These are phyloP conservation scores for Smutsia gigantea DNA, from an alignment of 2,797 vertebrate genomes.

Conservation along the genomic window DNA sequence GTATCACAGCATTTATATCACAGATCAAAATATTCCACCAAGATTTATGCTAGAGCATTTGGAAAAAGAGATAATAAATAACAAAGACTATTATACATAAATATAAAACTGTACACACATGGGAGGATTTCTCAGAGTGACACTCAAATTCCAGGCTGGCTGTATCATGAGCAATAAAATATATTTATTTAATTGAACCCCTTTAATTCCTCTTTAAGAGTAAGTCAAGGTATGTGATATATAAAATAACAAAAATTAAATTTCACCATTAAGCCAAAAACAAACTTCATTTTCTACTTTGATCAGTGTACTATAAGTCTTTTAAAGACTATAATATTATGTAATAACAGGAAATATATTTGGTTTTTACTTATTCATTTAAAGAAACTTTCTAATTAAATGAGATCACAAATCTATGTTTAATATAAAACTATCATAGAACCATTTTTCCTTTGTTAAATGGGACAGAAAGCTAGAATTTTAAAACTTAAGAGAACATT, in stretches of 20 bases:
- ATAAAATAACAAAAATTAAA: slow-evolving; percentile 61
- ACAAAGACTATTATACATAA: neutral
- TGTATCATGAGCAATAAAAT: neutral
- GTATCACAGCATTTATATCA: neutral
- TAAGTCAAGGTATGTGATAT: neutral
- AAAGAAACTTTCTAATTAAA: slow-evolving; percentile 35
- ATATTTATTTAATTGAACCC: slow-evolving; percentile 35
- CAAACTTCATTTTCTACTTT: slow-evolving; percentile 28
- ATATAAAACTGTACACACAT: slow-evolving; percentile 24
- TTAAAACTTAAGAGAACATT: slow-evolving; percentile 73
- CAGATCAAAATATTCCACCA: neutral
- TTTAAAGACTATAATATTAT: neutral
- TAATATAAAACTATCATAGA: slow-evolving; percentile 10
- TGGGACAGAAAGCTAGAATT: slow-evolving; percentile 26
- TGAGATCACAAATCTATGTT: slow-evolving; percentile 15
- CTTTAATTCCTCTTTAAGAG: slow-evolving; percentile 10
- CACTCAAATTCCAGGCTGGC: neutral
- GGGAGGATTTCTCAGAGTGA: neutral
- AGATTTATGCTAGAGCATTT: neutral
- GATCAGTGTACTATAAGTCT: neutral
- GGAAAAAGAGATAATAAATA: neutral
- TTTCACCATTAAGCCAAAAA: neutral
- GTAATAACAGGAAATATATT: slow-evolving; percentile 9
- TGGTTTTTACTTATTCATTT: slow-evolving; percentile 43
- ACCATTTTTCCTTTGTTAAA: slow-evolving; percentile 53